Percentiles rank a stretch among this genome's conserved stretches.
These are phyloP conservation scores for Uropsilus gracilis DNA, from an alignment of 2,113 vertebrate genomes.

Conservation along the genomic window DNA sequence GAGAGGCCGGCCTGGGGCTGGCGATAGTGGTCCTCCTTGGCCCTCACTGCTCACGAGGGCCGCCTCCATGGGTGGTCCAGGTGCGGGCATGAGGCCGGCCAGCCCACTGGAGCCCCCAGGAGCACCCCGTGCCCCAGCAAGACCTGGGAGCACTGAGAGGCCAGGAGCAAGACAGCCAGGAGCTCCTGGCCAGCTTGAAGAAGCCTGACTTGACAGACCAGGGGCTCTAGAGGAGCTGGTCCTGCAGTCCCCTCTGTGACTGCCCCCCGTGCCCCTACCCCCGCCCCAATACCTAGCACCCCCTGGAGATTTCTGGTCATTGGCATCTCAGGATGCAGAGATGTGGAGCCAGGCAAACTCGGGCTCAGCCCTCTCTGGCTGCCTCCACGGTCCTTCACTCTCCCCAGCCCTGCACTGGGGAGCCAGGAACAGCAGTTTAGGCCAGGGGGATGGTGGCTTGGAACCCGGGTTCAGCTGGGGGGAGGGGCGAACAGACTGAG, in stretches of 20 bases:
- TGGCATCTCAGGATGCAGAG: not conserved
- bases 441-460: not conserved
- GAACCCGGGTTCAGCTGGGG: not conserved
- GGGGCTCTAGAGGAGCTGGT: no score
- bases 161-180: not conserved
- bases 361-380: not conserved
- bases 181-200: not conserved
- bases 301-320: not conserved
- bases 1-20: accelerated
- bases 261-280: not conserved
- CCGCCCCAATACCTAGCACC: not conserved
- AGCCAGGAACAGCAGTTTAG: accelerated
- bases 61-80: not conserved
- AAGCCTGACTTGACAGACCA: not conserved
- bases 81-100: not conserved
- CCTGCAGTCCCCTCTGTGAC: no score
- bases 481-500: not conserved
- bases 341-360: no score
- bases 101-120: not conserved
- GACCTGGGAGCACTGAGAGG: accelerated
- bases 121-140: not conserved
- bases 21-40: no score
- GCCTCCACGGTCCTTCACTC: not conserved
- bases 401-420: not conserved
- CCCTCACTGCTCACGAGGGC: not conserved